Evolutionary conservation across 2,113 vertebrate species (phyloP).

Genomic region (Okapia johnstoni): DNA sequence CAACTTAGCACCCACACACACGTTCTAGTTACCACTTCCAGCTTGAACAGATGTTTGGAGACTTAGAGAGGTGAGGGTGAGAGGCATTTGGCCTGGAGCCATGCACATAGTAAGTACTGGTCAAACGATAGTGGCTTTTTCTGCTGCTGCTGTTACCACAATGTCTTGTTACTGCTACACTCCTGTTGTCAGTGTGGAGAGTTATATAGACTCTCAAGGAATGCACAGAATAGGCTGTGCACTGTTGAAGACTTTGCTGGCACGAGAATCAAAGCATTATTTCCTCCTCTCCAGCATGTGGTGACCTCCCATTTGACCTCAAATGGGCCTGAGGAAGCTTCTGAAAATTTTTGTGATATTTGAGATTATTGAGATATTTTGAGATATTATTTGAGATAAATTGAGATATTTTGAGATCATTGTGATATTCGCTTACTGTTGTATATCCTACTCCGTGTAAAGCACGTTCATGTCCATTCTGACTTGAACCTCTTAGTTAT

Average conservation of each 20-base stretch:
- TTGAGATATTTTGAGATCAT: not conserved
- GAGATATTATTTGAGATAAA: not conserved
- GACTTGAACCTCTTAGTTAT: not conserved
- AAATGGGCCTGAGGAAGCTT: not conserved
- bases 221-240: not conserved
- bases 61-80: not conserved
- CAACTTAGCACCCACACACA: not conserved
- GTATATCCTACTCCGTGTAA: not conserved
- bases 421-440: not conserved
- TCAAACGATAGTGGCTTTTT: not conserved
- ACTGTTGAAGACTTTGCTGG: not conserved
- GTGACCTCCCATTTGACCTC: not conserved
- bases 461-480: not conserved
- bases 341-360: not conserved
- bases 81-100: not conserved
- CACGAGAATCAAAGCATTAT: not conserved
- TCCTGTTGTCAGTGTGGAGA: not conserved
- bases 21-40: not conserved
- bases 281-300: not conserved
- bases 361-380: not conserved
- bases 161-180: accelerated
- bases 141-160: not conserved
- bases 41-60: not conserved
- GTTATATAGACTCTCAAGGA: not conserved
- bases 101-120: not conserved